A percentile compares a stretch with the other conserved stretches of the same genome.
phyloP scores from a whole-genome alignment of 2,797 vertebrate genomes.

The Micromesistius poutassou region DNA sequence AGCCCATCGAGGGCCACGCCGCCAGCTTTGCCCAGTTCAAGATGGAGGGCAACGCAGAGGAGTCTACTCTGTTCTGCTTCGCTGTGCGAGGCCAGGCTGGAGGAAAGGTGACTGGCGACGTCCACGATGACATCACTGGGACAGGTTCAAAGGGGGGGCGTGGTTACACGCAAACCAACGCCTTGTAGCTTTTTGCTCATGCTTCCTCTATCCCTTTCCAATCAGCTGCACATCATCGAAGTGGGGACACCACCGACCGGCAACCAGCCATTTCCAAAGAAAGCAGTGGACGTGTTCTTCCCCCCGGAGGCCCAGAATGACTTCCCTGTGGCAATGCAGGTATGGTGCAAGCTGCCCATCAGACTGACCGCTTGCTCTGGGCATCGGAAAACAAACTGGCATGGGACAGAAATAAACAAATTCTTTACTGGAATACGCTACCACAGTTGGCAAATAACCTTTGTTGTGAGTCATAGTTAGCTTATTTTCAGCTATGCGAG shows the following conservation, averaged over 20 bases:
- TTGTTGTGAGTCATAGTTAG: neutral
- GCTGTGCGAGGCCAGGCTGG: constrained; percentile 96
- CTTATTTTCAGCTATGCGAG: neutral
- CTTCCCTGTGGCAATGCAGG: constrained; percentile 99
- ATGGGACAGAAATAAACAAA: neutral
- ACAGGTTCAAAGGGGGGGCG: neutral
- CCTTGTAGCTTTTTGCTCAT: constrained; percentile 13
- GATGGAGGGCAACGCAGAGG: constrained; percentile 96
- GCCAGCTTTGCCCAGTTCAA: constrained; percentile 98
- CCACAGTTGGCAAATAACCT: neutral
- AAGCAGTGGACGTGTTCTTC: constrained; percentile 98
- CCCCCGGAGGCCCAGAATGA: constrained; percentile 98
- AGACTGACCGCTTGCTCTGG: neutral
- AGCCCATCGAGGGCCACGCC: constrained; percentile 96
- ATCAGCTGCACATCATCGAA: constrained; percentile 96
- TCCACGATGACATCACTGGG: neutral
- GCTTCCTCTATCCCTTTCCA: neutral
- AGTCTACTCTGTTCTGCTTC: constrained; percentile 97
- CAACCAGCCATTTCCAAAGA: constrained; percentile 97
- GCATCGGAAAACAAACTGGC: neutral
- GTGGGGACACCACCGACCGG: constrained; percentile 94
- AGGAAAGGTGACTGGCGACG: constrained; percentile 83
- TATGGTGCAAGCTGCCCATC: constrained; percentile 43
- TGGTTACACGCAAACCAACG: neutral
- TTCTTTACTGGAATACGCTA: neutral